phyloP scores from a whole-genome alignment of 2,888 invertebrate genomes.

The Papilio demoleus region DNA sequence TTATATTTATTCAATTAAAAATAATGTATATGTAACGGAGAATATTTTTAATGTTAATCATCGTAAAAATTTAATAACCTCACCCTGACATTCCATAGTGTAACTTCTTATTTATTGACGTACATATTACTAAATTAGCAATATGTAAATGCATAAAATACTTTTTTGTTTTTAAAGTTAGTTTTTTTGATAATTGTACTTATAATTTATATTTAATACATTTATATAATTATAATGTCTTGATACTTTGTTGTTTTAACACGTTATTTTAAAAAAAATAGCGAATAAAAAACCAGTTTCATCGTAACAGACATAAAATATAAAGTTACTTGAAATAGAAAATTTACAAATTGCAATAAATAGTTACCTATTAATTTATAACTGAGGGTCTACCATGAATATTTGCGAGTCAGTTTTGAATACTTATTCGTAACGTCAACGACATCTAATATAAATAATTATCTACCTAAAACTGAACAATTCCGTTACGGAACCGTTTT shows the following conservation, averaged over 20 bases:
- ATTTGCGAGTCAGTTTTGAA: no score
- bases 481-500: no score
- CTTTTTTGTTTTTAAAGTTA: conserved; percentile 13
- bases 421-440: no score
- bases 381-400: no score
- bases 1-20: conserved; percentile 48
- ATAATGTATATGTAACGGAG: conserved; percentile 50
- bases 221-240: conserved; percentile 11
- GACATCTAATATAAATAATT: no score
- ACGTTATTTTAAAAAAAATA: conserved; percentile 21
- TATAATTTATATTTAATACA: conserved; percentile 27
- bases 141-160: conserved; percentile 8
- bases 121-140: conserved; percentile 32
- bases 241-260: conserved; percentile 23
- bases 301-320: conserved; percentile 43
- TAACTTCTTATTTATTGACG: conserved; percentile 43
- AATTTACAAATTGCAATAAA: conserved; percentile 60
- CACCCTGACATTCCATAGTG: conserved; percentile 67
- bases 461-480: no score
- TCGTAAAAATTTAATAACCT: conserved; percentile 54
- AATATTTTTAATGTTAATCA: conserved; percentile 65
- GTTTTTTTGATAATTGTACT: conserved; percentile 40
- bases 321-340: conserved; percentile 66
- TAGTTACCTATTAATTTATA: conserved; percentile 62
- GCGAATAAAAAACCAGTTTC: conserved; percentile 40